A percentile compares a stretch with the other conserved stretches of the same genome.
phyloP scores from a whole-genome alignment of 2,888 invertebrate genomes.

The Empis stercorea region DNA sequence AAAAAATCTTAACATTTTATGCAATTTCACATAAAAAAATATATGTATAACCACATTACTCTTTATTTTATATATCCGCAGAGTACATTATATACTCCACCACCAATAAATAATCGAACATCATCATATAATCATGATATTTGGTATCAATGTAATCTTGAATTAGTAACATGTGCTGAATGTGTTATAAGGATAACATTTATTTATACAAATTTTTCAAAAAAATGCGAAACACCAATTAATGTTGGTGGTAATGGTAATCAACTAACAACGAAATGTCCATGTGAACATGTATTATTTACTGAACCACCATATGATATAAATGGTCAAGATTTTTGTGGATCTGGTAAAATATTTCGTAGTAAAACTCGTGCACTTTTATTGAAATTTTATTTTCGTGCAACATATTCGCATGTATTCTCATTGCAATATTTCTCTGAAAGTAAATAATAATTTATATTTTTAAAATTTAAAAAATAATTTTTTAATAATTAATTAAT shows the following conservation, averaged over 20 bases:
- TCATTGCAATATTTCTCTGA: conserved; percentile 49
- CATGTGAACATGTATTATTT: conserved; percentile 51
- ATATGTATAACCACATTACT: too few relatives aligned
- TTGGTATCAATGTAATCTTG: conserved; percentile 46
- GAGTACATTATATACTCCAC: conserved; percentile 22
- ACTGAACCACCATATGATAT: conserved; percentile 52
- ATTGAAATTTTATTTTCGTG: conserved; percentile 45
- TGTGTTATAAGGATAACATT: conserved; percentile 42
- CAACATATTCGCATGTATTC: conserved; percentile 47
- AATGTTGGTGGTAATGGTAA: conserved; percentile 22
- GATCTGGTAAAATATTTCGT: conserved; percentile 40
- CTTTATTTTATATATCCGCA: conserved; percentile 6
- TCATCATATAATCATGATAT: conserved; percentile 23
- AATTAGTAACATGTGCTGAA: conserved; percentile 56
- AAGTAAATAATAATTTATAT: conserved; percentile 37
- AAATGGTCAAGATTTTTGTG: conserved; percentile 46
- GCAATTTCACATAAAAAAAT: too few relatives aligned
- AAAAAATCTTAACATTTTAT: too few relatives aligned
- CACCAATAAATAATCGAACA: conserved; percentile 20
- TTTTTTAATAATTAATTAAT: neutral
- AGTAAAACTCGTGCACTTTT: conserved; percentile 48
- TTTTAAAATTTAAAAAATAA: neutral
- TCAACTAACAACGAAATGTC: conserved; percentile 27
- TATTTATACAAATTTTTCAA: conserved; percentile 31
- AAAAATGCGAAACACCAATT: conserved; percentile 24